These are phyloP conservation scores for Leptopilina drosophilae DNA, from an alignment of 2,888 invertebrate species.

Conservation along the genomic window DNA sequence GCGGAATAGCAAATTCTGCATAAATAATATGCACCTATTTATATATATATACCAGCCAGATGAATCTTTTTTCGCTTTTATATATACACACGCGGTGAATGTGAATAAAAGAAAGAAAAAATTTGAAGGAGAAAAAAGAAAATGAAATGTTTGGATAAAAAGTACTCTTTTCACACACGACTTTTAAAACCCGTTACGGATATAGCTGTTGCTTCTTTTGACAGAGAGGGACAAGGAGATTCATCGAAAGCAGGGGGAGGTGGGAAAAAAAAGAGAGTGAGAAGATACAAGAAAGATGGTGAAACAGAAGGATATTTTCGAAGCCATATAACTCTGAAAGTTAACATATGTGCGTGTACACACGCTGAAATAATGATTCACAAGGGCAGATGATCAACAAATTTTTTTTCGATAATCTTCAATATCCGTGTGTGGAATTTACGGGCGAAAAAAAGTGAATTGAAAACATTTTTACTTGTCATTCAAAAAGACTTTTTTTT, in stretches of 20 bases:
- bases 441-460: too few relatives aligned
- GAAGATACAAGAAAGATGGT: constrained; percentile 44
- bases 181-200: constrained; percentile 60
- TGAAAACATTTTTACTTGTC: too few relatives aligned
- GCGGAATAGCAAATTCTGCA: constrained; percentile 26
- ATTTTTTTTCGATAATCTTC: not conserved
- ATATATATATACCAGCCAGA: not conserved
- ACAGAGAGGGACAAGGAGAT: constrained; percentile 38
- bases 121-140: constrained; percentile 28
- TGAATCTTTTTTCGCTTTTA: constrained; percentile 23
- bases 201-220: constrained; percentile 51
- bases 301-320: constrained; percentile 56
- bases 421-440: not conserved
- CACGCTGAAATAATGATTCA: not conserved
- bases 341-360: constrained; percentile 32
- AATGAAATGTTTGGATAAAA: constrained; percentile 43
- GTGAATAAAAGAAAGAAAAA: not conserved
- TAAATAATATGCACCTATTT: not conserved
- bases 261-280: constrained; percentile 33
- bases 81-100: not conserved
- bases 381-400: constrained; percentile 16
- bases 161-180: constrained; percentile 48
- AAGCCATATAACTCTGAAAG: constrained; percentile 47
- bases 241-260: constrained; percentile 26
- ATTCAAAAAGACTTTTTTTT: too few relatives aligned